Evolutionary conservation across 92 coral and sea anemone species (phyloP).

Genomic region (Pocillopora meandrina): DNA sequence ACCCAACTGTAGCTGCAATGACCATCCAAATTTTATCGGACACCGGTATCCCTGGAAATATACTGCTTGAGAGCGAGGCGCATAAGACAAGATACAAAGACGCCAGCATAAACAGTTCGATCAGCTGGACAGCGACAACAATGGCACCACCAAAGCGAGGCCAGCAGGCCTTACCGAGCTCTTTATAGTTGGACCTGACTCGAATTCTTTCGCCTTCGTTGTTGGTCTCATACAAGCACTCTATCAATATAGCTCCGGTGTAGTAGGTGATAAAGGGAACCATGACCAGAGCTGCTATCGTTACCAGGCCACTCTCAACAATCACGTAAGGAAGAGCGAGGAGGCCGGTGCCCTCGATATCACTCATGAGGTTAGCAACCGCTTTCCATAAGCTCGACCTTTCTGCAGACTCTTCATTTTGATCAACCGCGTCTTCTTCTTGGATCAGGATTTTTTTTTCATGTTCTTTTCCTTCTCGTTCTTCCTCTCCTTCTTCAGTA

Average conservation of each 20-base stretch:
- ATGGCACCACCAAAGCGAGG: conserved; percentile 58
- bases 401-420: neutral
- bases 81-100: conserved; percentile 63
- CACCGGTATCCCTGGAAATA: conserved; percentile 27
- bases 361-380: conserved; percentile 45
- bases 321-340: conserved; percentile 59
- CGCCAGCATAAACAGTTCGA: conserved; percentile 54
- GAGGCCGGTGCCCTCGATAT: conserved; percentile 57
- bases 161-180: conserved; percentile 58
- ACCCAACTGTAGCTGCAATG: conserved; percentile 53
- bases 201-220: conserved; percentile 49
- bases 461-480: neutral
- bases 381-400: conserved; percentile 48
- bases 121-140: conserved; percentile 49
- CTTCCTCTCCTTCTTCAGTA: neutral
- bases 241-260: conserved; percentile 46
- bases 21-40: conserved; percentile 58
- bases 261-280: conserved; percentile 50
- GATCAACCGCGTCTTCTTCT: neutral
- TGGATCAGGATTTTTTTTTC: neutral
- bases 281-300: conserved; percentile 28
- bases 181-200: conserved; percentile 53
- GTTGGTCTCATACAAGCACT: conserved; percentile 29
- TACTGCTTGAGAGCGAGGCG: conserved; percentile 44
- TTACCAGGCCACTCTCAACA: conserved; percentile 47